Conservation (phyloP, 2,888 invertebrate genomes). For the Notocelia uddmanniana region DNA sequence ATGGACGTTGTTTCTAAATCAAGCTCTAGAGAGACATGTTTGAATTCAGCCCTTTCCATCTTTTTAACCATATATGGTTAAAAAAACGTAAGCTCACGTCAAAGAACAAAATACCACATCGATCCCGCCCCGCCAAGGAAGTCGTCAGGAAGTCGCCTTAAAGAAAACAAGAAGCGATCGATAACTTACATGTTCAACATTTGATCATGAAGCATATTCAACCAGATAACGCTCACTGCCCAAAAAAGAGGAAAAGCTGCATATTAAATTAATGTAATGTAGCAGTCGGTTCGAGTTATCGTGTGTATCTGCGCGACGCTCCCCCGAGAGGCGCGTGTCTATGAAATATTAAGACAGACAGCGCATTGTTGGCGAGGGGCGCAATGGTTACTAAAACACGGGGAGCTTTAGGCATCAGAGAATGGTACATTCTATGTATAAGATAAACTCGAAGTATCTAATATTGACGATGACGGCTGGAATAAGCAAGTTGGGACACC, state of each 20-base stretch:
- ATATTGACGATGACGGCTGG: too few species aligned
- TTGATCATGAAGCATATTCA: too few species aligned
- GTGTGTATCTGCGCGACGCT: conserved; percentile 61
- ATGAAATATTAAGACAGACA: conserved; percentile 75
- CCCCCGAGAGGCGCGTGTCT: conserved; percentile 74
- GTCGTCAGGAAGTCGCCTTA: too few species aligned
- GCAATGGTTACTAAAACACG: background rate
- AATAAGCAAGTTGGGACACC: too few species aligned
- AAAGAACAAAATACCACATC: too few species aligned
- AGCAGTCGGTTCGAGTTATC: background rate
- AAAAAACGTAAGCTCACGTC: too few species aligned
- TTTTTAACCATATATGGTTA: too few species aligned
- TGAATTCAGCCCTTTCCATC: background rate
- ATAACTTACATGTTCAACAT: too few species aligned
- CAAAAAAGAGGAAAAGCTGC: background rate
- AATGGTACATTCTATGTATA: too few species aligned
- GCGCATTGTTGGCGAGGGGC: conserved; percentile 43
- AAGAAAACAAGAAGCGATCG: too few species aligned
- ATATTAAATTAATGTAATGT: background rate
- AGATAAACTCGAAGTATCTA: too few species aligned
- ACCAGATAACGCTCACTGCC: background rate
- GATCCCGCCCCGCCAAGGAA: too few species aligned
- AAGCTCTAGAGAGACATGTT: background rate
- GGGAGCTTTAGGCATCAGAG: background rate
- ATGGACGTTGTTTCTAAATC: background rate